Percentiles rank a stretch among this genome's conserved stretches.
Conservation (phyloP, 2,113 vertebrate genomes). For the Chamaea fasciata region DNA sequence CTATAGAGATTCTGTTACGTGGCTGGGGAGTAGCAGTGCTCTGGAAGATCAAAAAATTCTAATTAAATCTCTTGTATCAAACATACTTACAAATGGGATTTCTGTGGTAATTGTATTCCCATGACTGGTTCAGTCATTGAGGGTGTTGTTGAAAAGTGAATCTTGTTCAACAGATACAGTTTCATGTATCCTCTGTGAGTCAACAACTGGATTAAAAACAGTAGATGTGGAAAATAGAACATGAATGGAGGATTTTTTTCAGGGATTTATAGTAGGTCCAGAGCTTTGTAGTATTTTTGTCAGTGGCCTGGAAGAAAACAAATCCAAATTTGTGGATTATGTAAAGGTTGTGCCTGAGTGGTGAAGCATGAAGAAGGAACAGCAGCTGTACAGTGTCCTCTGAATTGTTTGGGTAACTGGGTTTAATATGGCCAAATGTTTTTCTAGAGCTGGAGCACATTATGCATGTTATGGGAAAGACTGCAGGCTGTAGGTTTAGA, state of each 20-base stretch:
- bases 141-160: not conserved
- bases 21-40: not conserved
- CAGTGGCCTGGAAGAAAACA: conserved; percentile 18
- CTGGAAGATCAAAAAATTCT: not conserved
- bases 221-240: not conserved
- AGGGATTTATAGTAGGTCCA: not conserved
- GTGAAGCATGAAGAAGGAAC: conserved; percentile 9
- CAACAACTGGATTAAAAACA: not conserved
- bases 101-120: not conserved
- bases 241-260: conserved; percentile 8
- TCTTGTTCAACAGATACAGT: not conserved
- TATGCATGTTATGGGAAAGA: not conserved
- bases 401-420: not conserved
- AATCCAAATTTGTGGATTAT: not conserved
- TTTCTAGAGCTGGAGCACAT: not conserved
- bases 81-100: not conserved
- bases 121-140: not conserved
- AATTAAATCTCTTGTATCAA: not conserved
- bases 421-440: not conserved
- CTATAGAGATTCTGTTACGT: not conserved
- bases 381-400: not conserved
- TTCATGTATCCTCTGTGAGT: not conserved
- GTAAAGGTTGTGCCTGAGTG: not conserved
- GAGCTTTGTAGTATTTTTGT: conserved; percentile 22
- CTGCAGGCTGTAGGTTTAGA: not conserved